Evolutionary conservation across 2,888 invertebrate genomes (phyloP).

Genomic region (Drosophila recens): DNA sequence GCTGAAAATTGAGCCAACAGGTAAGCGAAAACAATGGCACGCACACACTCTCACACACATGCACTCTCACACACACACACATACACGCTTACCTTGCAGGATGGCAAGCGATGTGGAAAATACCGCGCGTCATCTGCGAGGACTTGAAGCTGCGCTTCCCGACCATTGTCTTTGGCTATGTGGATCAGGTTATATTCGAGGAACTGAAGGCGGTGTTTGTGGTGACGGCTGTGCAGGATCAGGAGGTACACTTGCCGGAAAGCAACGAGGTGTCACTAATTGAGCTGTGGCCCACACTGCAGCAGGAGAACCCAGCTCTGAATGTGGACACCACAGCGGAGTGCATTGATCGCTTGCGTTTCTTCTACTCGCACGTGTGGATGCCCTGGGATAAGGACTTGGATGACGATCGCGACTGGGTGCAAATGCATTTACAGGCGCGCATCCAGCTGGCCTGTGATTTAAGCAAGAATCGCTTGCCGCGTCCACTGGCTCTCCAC

Average conservation of each 20-base stretch:
- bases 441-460: slow-evolving; percentile 87
- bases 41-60: slow-evolving; percentile 7
- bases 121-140: slow-evolving; percentile 87
- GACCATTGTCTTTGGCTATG: slow-evolving; percentile 87
- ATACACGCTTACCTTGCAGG: slow-evolving; percentile 77
- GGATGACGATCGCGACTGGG: slow-evolving; percentile 87
- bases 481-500: slow-evolving; percentile 86
- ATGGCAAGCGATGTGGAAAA: slow-evolving; percentile 89
- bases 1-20: slow-evolving; percentile 86
- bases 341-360: slow-evolving; percentile 87
- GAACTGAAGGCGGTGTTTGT: slow-evolving; percentile 86
- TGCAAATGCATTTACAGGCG: slow-evolving; percentile 86
- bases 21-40: slow-evolving; percentile 53
- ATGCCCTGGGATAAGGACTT: slow-evolving; percentile 89
- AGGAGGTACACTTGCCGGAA: slow-evolving; percentile 86
- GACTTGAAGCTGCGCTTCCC: slow-evolving; percentile 87
- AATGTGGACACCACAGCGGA: slow-evolving; percentile 87
- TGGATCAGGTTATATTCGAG: slow-evolving; percentile 86
- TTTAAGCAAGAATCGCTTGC: slow-evolving; percentile 86
- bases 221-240: slow-evolving; percentile 87
- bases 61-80: neutral
- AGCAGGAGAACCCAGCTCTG: slow-evolving; percentile 86
- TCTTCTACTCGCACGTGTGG: slow-evolving; percentile 87
- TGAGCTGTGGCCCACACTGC: slow-evolving; percentile 87
- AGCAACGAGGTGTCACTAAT: slow-evolving; percentile 86